Percentiles rank a stretch among this genome's conserved stretches.
Conservation (phyloP, 2,797 vertebrate genomes). For the Fratercula arctica region DNA sequence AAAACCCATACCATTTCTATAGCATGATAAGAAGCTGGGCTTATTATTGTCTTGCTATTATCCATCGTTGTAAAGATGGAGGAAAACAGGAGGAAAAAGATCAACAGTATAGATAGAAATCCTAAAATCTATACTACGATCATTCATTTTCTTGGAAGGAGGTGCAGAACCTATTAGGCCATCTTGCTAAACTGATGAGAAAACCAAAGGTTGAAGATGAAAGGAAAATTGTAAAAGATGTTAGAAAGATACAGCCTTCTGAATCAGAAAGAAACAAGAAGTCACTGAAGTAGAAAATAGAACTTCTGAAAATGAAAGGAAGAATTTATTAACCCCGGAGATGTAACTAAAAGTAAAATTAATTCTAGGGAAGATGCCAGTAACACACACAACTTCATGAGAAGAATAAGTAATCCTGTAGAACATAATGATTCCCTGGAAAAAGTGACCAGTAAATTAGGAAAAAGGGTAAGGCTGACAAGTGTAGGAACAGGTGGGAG, state of each 20-base stretch:
- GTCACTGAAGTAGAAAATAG: constrained; percentile 36
- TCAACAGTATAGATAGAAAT: not conserved
- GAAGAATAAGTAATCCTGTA: not conserved
- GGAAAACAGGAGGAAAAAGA: not conserved
- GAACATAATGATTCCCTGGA: not conserved
- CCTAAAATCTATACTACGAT: not conserved
- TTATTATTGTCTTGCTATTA: not conserved
- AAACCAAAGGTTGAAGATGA: not conserved
- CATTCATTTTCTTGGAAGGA: not conserved
- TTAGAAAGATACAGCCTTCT: constrained; percentile 16
- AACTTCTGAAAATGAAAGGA: not conserved
- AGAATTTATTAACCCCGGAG: not conserved
- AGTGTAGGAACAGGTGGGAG: not conserved
- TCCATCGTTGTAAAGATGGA: not conserved
- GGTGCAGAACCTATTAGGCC: not conserved
- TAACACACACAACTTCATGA: not conserved
- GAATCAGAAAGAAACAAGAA: constrained; percentile 28
- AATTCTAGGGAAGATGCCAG: constrained; percentile 4
- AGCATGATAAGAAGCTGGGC: not conserved
- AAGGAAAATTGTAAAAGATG: constrained; percentile 2
- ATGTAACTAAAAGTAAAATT: not conserved
- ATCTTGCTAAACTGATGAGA: not conserved
- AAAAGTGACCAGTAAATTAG: not conserved
- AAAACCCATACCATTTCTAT: not conserved
- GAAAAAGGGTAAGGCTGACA: not conserved